Evolutionary conservation across 1,140 invertebrate species (phyloP), one percentile per base, ranked within the genome.

Genomic region (Magallana ariakensis): DNA sequence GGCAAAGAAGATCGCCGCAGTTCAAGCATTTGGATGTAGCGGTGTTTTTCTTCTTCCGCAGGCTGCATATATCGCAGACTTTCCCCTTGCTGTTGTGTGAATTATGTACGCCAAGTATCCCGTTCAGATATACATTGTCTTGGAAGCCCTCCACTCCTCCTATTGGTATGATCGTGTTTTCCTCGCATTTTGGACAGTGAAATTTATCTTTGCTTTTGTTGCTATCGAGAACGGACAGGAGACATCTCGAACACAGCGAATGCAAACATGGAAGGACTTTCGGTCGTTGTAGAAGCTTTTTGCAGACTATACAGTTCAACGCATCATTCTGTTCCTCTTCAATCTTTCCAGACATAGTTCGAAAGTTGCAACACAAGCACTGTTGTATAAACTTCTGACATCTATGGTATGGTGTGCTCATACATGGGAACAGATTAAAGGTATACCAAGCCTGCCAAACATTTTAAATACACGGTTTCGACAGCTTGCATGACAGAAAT

Each of bases 1-100:
- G 55, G 54, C 87, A 88, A 10, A 88, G 85, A 56, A 88, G 66
- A 58, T 88, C 87, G 55, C 85, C 85, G 58, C 87, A 88, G 13
- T 86, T 83, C 57, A 88, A 26, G 22, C 87, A 88, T 75, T 80
- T 86, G 11, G 66, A 84, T 13, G 58, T 84, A 7, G 87, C 87
- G 7, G 60, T 33, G 15, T 19, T 80, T 58, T 84, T 87, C 83
- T 84, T 84, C 2, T 58, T 57, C 46, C 56, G 11, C n/a, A 87
- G 22, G 53, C n/a, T 26, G 70, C 86, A 87, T 3, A 87, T 66
- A n/a, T 75, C 86, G 53, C 86, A 87, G 3, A 75, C 16, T 70
- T 87, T 87, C 10, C 80, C 86, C n/a, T 22, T 62, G 19, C 56
- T 58, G 4, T 75, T 46, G 26, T 80, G 83, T 4, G 83, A 75